Evolutionary conservation across 2,113 vertebrate species (phyloP).

Genomic region (Carollia perspicillata): DNA sequence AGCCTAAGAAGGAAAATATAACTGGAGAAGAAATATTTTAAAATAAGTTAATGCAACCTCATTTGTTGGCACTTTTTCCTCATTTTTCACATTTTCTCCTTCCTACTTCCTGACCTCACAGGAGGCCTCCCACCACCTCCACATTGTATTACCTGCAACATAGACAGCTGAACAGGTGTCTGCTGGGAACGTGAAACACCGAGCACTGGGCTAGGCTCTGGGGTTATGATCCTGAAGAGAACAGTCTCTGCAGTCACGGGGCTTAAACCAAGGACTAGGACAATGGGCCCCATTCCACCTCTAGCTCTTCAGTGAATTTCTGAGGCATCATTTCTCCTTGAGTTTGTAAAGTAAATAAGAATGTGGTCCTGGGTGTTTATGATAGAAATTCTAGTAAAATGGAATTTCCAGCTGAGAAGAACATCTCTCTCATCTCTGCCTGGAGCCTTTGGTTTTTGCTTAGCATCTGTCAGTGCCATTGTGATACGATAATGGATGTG

Average conservation of each 20-base stretch:
- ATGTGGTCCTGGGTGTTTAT: background rate
- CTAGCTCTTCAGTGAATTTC: background rate
- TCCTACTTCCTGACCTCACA: background rate
- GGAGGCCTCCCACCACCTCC: background rate
- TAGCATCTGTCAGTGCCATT: background rate
- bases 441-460: background rate
- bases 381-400: background rate
- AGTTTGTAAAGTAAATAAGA: slow-evolving; percentile 30
- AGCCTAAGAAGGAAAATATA: background rate
- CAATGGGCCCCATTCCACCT: background rate
- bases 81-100: background rate
- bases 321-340: background rate
- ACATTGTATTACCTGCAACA: background rate
- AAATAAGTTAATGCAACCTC: background rate
- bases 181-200: background rate
- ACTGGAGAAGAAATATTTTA: background rate
- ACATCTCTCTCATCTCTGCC: background rate
- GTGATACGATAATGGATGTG: background rate
- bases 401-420: background rate
- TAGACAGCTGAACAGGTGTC: background rate
- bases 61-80: background rate
- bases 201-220: background rate
- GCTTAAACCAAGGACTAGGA: background rate
- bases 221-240: background rate
- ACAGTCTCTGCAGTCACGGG: background rate